Evolutionary conservation across 2,797 vertebrate genomes (phyloP), one percentile per base, ranked within the genome.

Genomic region (Anguilla pacifica): DNA sequence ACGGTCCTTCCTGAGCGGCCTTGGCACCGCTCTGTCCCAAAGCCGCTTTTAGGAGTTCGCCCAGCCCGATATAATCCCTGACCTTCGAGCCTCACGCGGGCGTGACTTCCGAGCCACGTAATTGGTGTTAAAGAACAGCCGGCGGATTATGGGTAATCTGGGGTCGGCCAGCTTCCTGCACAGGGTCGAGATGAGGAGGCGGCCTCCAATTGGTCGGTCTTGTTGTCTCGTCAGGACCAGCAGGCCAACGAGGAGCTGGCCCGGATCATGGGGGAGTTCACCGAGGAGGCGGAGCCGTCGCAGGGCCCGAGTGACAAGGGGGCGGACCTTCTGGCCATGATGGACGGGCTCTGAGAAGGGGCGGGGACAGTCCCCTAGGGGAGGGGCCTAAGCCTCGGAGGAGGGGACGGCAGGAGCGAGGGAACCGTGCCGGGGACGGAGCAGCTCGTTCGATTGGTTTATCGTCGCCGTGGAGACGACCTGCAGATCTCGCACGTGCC

Each of bases 291-390:
- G 84, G 96, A 96, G 89, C 93, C 94, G 0, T 91, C 92, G 25
- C 90, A 82, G 85, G 94, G 93, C 43, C 57, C 92, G 86, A 94
- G 95, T 94, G 98, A 91, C 94, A 99, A 99, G 92, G 98, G 98
- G 46, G 98, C 98, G 0, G 98, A 99, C 90, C 95, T 99, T 87
- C 94, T 99, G 87, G 98, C 97, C 77, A 97, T 99, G 97, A 99
- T 99, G 98, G 98, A 99, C 4, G 96, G 96, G 49, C 93, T 98
- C 89, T 98, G 96, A 97, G 77, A 39, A 85, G 87, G 83, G 72
- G 79, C 19, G n/a, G 15, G 72, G 35, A 1, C 35, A 19, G 72
- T 39, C 72, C 31, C 72, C 72, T 39, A 10, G 72, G 72, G 72
- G 61, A 67, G n/a, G 82, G 53, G 81, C 35, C 84, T 88, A 88